Percentiles rank a stretch among this genome's conserved stretches.
Conservation (phyloP, 2,888 invertebrate species). For the Onthophagus sagittarius region DNA sequence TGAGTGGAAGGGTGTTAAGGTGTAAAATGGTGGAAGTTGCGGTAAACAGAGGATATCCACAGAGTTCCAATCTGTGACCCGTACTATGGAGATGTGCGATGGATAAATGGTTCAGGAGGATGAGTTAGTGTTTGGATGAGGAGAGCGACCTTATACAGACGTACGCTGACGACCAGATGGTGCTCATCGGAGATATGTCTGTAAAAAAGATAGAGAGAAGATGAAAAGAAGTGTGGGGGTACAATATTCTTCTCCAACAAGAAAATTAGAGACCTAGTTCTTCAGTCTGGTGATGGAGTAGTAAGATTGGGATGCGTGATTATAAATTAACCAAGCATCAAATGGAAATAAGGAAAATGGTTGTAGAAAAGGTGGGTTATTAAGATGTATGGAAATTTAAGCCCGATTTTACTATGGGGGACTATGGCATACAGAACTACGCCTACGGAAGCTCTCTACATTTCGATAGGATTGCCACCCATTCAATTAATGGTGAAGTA, state of each 20-base stretch:
- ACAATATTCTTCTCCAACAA: too few species aligned
- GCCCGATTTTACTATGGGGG: slow-evolving; percentile 25
- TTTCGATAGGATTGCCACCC: slow-evolving; percentile 17
- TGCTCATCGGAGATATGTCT: too few species aligned
- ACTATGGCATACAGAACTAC: slow-evolving; percentile 26
- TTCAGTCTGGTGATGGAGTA: neutral
- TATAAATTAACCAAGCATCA: neutral
- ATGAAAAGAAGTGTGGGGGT: too few species aligned
- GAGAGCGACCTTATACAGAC: too few species aligned
- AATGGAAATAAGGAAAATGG: neutral
- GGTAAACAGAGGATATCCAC: too few species aligned
- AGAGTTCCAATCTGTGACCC: too few species aligned
- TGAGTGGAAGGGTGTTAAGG: too few species aligned
- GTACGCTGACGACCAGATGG: too few species aligned
- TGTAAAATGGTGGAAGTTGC: too few species aligned
- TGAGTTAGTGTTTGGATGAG: neutral
- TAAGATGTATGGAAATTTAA: slow-evolving; percentile 23
- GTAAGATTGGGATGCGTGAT: neutral
- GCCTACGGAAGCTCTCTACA: slow-evolving; percentile 17
- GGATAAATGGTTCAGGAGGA: too few species aligned
- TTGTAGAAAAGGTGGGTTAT: slow-evolving; percentile 13
- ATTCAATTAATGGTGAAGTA: neutral
- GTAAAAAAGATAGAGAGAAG: too few species aligned
- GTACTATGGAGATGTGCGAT: too few species aligned
- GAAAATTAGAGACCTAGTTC: neutral